A percentile compares a stretch with the other conserved stretches of the same genome.
These are phyloP conservation scores for Acrossocheilus wenchowensis DNA, from an alignment of 2,797 vertebrate genomes.

Conservation along the genomic window DNA sequence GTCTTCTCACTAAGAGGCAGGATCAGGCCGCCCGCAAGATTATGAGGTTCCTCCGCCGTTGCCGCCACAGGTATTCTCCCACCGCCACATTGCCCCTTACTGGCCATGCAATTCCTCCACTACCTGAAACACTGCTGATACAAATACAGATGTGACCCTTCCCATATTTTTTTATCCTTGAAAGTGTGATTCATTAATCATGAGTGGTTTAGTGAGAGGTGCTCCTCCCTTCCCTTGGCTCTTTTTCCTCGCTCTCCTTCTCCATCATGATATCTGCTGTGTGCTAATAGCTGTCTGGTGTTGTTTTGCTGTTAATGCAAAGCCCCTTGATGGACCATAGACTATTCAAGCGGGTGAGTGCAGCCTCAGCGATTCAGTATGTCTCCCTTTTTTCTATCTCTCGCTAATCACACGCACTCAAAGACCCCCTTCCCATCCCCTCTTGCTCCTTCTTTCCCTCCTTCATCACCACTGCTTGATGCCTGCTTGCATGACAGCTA, in stretches of 20 bases:
- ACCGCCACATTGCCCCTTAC: constrained; percentile 43
- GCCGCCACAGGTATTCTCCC: constrained; percentile 92
- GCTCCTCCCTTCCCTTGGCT: constrained; percentile 63
- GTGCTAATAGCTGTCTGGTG: constrained; percentile 99
- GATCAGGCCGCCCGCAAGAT: constrained; percentile 99
- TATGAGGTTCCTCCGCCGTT: constrained; percentile 98
- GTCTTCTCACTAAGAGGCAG: constrained; percentile 98
- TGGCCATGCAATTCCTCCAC: neutral
- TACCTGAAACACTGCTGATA: constrained; percentile 19
- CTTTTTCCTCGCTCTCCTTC: constrained; percentile 41
- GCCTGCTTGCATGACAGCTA: constrained; percentile 99
- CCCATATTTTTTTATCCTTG: neutral
- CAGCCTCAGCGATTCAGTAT: constrained; percentile 95
- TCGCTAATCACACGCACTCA: constrained; percentile 37
- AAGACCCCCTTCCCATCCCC: constrained; percentile 67
- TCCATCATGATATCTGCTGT: constrained; percentile 81
- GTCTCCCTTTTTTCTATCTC: constrained; percentile 78
- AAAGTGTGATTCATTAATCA: constrained; percentile 32
- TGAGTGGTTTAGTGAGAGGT: constrained; percentile 45
- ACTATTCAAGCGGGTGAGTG: constrained; percentile 99
- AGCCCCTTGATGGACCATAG: constrained; percentile 99
- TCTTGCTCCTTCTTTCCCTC: constrained; percentile 58
- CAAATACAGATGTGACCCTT: constrained; percentile 5
- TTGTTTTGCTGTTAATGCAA: constrained; percentile 98
- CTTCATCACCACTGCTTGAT: constrained; percentile 86